phyloP scores from a whole-genome alignment of 2,113 vertebrate species.

The Laticauda laticaudata region DNA sequence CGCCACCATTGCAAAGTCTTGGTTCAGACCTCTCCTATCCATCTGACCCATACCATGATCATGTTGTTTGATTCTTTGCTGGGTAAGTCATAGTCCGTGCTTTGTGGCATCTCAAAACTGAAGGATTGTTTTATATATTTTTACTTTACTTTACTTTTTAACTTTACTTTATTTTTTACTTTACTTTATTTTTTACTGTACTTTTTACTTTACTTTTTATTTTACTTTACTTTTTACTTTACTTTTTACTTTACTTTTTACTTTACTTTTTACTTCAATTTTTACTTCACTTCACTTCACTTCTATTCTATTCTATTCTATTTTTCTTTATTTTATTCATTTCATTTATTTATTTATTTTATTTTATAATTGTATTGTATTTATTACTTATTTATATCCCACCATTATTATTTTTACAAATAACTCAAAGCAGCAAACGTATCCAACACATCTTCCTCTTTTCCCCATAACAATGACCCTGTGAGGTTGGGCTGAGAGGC shows the following conservation, averaged over 20 bases:
- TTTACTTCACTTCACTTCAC: too few relatives aligned
- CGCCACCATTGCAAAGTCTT: slow-evolving; percentile 75
- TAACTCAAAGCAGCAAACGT: background rate
- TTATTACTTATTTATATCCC: background rate
- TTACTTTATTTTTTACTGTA: too few relatives aligned
- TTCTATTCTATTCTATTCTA: too few relatives aligned
- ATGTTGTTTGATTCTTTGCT: slow-evolving; percentile 82
- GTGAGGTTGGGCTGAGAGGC: too few relatives aligned
- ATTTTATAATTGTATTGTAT: too few relatives aligned
- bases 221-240: too few relatives aligned
- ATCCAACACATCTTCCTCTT: background rate
- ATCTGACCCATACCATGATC: slow-evolving; percentile 83
- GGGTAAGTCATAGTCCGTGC: slow-evolving; percentile 68
- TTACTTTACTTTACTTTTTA: too few relatives aligned
- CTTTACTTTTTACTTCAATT: too few relatives aligned
- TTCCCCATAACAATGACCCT: background rate
- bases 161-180: background rate
- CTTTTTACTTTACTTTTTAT: too few relatives aligned
- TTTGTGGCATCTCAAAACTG: background rate
- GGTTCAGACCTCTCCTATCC: slow-evolving; percentile 82
- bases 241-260: too few relatives aligned
- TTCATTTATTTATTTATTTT: too few relatives aligned
- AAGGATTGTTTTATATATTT: background rate
- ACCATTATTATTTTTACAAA: background rate
- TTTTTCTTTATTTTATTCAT: background rate